phyloP scores from a whole-genome alignment of 2,113 vertebrate genomes.

The Pangasianodon hypophthalmus region DNA sequence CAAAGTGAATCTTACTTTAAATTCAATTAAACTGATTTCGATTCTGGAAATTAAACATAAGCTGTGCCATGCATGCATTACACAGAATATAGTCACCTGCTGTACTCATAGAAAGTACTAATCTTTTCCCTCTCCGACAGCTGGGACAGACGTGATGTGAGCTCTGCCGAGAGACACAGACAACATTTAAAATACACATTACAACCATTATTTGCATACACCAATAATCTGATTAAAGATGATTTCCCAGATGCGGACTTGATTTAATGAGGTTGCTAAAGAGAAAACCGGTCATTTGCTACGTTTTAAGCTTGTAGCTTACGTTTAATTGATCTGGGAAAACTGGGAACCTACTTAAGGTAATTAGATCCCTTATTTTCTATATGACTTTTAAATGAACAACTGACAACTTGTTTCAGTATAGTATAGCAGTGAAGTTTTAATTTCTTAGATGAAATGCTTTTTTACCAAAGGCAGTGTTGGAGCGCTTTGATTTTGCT shows the following conservation, averaged over 20 bases:
- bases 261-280: neutral
- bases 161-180: constrained; percentile 10
- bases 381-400: neutral
- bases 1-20: neutral
- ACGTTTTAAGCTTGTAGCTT: neutral
- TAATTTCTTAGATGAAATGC: neutral
- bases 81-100: constrained; percentile 22
- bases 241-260: neutral
- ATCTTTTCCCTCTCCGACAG: constrained; percentile 20
- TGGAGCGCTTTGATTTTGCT: constrained; percentile 33
- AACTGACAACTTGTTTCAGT: neutral
- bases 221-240: neutral
- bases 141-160: constrained; percentile 27
- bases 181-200: neutral
- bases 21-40: neutral
- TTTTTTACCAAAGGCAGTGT: constrained; percentile 58
- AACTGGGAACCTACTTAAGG: neutral
- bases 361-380: neutral
- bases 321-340: neutral
- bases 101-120: constrained; percentile 1
- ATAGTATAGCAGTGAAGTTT: neutral
- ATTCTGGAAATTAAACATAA: neutral
- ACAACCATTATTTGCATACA: neutral
- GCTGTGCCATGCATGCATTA: neutral
- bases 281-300: neutral